Conservation (phyloP, 2,797 vertebrate species). For the Sebastes vulpes region DNA sequence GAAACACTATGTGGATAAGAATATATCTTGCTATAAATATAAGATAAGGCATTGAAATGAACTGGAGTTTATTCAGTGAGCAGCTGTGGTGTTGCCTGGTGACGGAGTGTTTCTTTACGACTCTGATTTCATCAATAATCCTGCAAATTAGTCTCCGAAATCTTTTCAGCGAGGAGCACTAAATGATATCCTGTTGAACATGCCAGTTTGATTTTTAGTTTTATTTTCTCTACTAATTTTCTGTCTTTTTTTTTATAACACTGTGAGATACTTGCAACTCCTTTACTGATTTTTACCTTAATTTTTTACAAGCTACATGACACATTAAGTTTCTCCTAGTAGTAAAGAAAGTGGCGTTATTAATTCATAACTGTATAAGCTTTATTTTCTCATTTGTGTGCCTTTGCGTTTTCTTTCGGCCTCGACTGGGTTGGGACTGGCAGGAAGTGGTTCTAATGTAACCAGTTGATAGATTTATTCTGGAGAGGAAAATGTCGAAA, state of each 20-base stretch:
- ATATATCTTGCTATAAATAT: neutral
- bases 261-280: neutral
- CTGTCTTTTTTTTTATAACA: neutral
- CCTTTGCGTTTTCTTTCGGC: neutral
- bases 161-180: neutral
- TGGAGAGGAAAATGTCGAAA: neutral
- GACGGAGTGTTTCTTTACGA: slow-evolving; percentile 25
- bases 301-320: neutral
- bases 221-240: neutral
- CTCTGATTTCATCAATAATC: slow-evolving; percentile 44
- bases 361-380: neutral
- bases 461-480: neutral
- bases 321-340: neutral
- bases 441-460: neutral
- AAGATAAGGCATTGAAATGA: slow-evolving; percentile 5
- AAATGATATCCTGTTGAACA: neutral
- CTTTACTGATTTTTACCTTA: neutral
- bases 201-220: neutral
- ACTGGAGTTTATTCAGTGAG: slow-evolving; percentile 18
- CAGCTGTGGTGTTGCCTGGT: slow-evolving; percentile 43
- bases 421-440: neutral
- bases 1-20: neutral
- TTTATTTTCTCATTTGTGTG: neutral
- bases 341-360: neutral
- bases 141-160: slow-evolving; percentile 40